Base-by-base conservation (phyloP, 2,797 vertebrate species). In the Gobionotothen gibberifrons region DNA sequence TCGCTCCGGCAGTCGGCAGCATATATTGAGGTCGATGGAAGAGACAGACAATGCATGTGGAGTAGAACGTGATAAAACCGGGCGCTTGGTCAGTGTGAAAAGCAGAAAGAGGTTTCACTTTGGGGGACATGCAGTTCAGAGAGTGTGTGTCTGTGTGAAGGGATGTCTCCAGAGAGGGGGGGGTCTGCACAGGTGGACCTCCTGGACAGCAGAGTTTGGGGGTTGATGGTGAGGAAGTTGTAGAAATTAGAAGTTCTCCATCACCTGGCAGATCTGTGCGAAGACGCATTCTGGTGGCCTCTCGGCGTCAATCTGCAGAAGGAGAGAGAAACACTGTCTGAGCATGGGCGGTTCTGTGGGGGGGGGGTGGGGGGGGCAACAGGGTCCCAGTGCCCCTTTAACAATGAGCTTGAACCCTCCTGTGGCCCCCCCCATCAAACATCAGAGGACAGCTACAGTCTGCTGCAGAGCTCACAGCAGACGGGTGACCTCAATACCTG, bases 261-360 rank as follows among this genome's bases (percentile, higher is more conserved):
- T 82, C 48, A 83, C 93, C 89, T 89, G 86, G 89, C 96, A 97
- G 88, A 97, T 92, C 90, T 96, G 96, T 84, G 94, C 88, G 60
- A 98, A 97, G 83, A 97, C 96, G 40, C 97, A 94, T 1, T 97
- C 96, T 1, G 95, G 95, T 2, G 94, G 92, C 83, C 92, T 92
- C 87, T 98, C 98, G 0, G 95, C 97, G 32, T 98, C 96, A 60
- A 98, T 92, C 98, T 99, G 75, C 64, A 62, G 81, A 74, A 11
- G 15, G 49, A 84, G 49, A 84, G 72, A 62, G 78, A 63, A 76
- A 36, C 32, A 7, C 6, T 7, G 32, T 36, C 32, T 36, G 32
- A 36, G 32, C 6, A 36, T 26, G 26, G 26, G 26, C 26, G 26
- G 26, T 26, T 26, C 26, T 26, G 26, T 26, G 26, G 26, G 26